Evolutionary conservation across 2,888 invertebrate species (phyloP).

Genomic region (Siphlonurus alternatus): DNA sequence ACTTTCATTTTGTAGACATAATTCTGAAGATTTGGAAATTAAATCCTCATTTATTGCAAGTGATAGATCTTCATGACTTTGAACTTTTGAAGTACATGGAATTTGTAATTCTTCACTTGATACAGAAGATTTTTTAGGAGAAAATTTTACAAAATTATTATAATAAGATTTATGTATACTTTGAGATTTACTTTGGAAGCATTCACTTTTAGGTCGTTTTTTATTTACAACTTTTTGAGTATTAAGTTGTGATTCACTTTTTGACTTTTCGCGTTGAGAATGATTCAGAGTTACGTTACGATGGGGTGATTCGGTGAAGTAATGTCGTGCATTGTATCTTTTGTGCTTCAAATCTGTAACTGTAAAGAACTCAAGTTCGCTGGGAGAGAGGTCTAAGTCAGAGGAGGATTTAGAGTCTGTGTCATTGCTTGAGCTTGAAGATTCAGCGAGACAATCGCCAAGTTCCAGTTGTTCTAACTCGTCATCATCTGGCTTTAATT

Average conservation of each 20-base stretch:
- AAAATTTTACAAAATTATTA: background rate
- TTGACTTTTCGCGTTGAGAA: background rate
- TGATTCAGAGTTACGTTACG: too few relatives aligned
- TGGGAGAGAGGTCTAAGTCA: constrained; percentile 18
- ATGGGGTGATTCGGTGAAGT: too few relatives aligned
- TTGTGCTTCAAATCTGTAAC: background rate
- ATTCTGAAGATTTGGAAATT: background rate
- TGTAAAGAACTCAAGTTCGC: constrained; percentile 33
- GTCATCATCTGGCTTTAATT: background rate
- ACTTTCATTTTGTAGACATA: background rate
- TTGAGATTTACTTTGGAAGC: background rate
- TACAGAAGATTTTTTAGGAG: background rate
- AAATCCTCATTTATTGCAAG: background rate
- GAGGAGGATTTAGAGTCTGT: constrained; percentile 20
- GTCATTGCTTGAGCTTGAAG: background rate
- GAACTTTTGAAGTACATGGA: constrained; percentile 3
- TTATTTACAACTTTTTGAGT: background rate
- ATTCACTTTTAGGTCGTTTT: background rate
- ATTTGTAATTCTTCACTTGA: constrained; percentile 4
- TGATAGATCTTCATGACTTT: background rate
- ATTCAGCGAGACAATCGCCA: background rate
- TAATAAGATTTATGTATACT: background rate
- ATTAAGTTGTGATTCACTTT: background rate
- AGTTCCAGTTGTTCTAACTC: background rate
- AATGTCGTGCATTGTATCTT: background rate